Evolutionary conservation across 1,140 invertebrate genomes (phyloP), one percentile per base, ranked within the genome.

Genomic region (Zaprionus kolodkinae): DNA sequence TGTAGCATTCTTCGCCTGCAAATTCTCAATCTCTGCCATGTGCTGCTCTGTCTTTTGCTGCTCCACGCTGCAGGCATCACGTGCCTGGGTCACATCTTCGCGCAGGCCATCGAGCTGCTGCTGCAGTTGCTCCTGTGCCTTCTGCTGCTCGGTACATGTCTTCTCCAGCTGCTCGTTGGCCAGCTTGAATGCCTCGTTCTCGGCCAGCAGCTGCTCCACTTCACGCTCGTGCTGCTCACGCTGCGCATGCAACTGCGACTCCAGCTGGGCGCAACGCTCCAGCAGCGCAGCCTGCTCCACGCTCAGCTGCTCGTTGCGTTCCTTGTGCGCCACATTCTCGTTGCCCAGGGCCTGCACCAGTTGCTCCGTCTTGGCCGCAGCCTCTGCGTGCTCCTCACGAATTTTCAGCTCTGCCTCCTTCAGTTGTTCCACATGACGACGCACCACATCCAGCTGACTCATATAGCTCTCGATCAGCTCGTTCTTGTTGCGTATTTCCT

Each of bases 401-500:
- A 92, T 54, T 59, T 91, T 91, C 5, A 35, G 13, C 45, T 92
- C 92, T 11, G 81, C 78, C 27, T 92, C 91, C 63, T 91, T 92
- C 15, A 92, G 64, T 50, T 92, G 87, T 30, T 91, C 84, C 2
- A 92, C 84, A 38, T 92, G 90, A 13, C 88, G 79, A 6, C 83
- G 76, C 52, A 92, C 61, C 21, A 92, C 91, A 55, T 92, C 91
- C 64, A 92, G 59, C 17, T 92, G 91, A 36, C 83, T 90, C 12
- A 91, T 38, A 57, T 92, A 91, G 15, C 87, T 92, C 45, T 92
- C 83, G 25, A 92, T 81, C 13, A 92, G 62, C 56, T 92, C 92
- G 48, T 92, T 92, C 79, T 92, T 92, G 56, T 80, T 80, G 9
- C 92, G 81, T 52, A 92, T 91, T 61, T 92, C 92, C 6, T 87